Conservation (phyloP, 2,888 invertebrate genomes). For the Heliconius ethilla region DNA sequence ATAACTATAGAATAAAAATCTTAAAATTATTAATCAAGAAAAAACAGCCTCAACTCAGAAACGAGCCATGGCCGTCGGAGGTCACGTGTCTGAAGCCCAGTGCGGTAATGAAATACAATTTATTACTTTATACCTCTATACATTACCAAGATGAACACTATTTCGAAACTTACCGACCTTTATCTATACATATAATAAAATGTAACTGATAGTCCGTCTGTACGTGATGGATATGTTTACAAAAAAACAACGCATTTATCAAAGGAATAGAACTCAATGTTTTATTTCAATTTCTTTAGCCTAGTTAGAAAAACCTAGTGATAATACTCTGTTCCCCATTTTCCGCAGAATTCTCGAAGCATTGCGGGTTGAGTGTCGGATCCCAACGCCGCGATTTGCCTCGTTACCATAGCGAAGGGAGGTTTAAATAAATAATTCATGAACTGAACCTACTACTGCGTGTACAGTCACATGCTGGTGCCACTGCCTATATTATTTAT, state of each 20-base stretch:
- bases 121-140: slow-evolving; percentile 23
- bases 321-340: no score
- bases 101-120: slow-evolving; percentile 34
- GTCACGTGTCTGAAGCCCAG: slow-evolving; percentile 20
- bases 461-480: no score
- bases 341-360: no score
- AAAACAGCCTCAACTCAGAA: slow-evolving; percentile 15
- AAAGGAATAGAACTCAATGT: no score
- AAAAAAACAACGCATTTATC: background rate
- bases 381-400: no score
- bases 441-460: no score
- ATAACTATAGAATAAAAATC: background rate
- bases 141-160: slow-evolving; percentile 29
- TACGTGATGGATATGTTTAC: background rate
- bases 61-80: slow-evolving; percentile 30
- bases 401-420: no score
- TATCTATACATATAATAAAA: slow-evolving; percentile 11
- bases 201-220: background rate
- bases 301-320: no score
- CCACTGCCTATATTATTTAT: no score
- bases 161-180: slow-evolving; percentile 31
- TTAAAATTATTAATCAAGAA: background rate
- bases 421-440: no score
- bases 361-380: no score
- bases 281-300: no score